Percentiles rank a stretch among this genome's conserved stretches.
Conservation (phyloP, 2,797 vertebrate genomes). For the Parauchenoglanis punctatus region DNA sequence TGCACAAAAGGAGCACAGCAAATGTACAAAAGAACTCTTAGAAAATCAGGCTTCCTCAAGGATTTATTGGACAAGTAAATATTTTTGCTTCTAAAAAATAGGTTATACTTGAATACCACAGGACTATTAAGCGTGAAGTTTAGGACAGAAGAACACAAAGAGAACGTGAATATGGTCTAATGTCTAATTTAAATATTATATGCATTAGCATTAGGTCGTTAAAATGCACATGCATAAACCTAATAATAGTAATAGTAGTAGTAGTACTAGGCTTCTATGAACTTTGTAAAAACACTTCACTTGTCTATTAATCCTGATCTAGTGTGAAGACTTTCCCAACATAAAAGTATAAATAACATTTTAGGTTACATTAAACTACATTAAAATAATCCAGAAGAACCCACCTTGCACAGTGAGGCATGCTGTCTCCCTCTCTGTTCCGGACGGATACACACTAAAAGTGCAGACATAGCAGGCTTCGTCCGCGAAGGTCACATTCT, state of each 20-base stretch:
- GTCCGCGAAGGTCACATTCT: constrained; percentile 65
- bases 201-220: background rate
- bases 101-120: background rate
- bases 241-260: background rate
- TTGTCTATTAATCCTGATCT: background rate
- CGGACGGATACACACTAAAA: constrained; percentile 68
- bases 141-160: background rate
- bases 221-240: background rate
- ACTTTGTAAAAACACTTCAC: background rate
- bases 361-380: background rate
- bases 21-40: background rate
- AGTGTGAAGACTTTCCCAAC: background rate
- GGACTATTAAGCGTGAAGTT: background rate
- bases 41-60: background rate
- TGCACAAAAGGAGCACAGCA: background rate
- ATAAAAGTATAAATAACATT: background rate
- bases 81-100: background rate
- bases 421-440: constrained; percentile 57
- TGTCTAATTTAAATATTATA: background rate
- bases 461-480: constrained; percentile 72
- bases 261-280: background rate
- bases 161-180: background rate
- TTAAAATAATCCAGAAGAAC: background rate
- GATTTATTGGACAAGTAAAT: background rate
- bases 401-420: constrained; percentile 72